phyloP scores from a whole-genome alignment of 2,113 vertebrate species.

The Panurus biarmicus region DNA sequence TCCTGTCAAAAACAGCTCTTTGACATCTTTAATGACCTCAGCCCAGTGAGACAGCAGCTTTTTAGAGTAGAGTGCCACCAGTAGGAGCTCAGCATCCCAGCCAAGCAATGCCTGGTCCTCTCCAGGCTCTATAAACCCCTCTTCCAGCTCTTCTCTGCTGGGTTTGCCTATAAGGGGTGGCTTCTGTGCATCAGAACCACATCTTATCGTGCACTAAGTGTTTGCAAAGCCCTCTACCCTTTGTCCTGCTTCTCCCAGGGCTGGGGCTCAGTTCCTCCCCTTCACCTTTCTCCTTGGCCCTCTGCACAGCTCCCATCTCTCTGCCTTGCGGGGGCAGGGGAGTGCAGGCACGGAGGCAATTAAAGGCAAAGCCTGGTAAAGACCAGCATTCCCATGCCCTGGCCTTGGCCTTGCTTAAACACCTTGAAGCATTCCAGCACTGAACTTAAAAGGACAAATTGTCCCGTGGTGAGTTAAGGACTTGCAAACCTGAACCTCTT shows the following conservation, averaged over 20 bases:
- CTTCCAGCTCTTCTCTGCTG: neutral
- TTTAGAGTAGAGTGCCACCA: neutral
- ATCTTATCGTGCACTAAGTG: neutral
- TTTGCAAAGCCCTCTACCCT: neutral
- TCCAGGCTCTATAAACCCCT: neutral
- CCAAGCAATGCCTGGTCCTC: neutral
- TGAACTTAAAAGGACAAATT: neutral
- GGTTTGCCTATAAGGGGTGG: neutral
- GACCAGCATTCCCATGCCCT: conserved; percentile 33
- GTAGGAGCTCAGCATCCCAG: neutral
- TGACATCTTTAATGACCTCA: neutral
- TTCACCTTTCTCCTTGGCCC: neutral
- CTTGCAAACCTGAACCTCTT: neutral
- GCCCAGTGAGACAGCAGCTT: neutral
- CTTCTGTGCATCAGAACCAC: neutral
- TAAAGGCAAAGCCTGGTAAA: neutral
- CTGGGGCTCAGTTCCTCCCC: neutral
- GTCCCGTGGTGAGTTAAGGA: neutral
- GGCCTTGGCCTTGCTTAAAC: conserved; percentile 50
- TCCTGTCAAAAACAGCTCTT: neutral
- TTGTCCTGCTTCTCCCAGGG: conserved; percentile 1
- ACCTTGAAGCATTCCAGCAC: conserved; percentile 29
- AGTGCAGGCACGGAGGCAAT: neutral
- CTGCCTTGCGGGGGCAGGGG: neutral
- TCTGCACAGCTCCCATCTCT: neutral